Evolutionary conservation across 2,113 vertebrate genomes (phyloP), one percentile per base, ranked within the genome.

Genomic region (Bettongia penicillata): DNA sequence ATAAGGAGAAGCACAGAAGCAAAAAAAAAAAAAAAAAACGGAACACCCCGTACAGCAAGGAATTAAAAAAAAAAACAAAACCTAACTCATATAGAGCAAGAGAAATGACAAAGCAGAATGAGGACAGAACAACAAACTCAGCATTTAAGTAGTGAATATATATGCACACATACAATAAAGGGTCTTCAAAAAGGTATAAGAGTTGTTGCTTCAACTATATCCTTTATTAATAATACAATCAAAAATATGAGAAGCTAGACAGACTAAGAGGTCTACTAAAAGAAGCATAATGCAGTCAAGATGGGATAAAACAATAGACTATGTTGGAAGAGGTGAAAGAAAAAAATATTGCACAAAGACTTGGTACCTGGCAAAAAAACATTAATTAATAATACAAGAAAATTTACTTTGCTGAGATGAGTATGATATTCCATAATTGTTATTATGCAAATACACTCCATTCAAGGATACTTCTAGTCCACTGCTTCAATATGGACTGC

Each of bases 381-480:
- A 52, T 91, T 50, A 89, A 55, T 37, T 57, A 94, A 57, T 48
- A 53, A 93, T 84, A 43, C 43, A 93, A 91, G 91, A 90, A 57
- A 89, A 50, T 93, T 91, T 91, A 47, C 37, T 91, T 52, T 92
- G 91, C 57, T 91, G 24, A 93, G 77, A 90, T 9, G 91, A 91
- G 43, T 52, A 23, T 43, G 51, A 22, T 91, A 4, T 26, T 89
- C 92, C 95, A 52, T 23, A 1, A 1, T 25, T 28, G 3, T 48
- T 93, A 50, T 90, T 43, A 91, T 48, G 0, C 68, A 55, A 94
- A 90, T 53, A 91, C 55, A 94, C 19, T 51, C 31, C 12, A 93
- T 7, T 49, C 55, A 68, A 61, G 49, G 61, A 93, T 93, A 26
- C 47, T 61, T 95, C 77, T 7, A 52, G 89, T 43, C 53, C 89